Evolutionary conservation across 1,140 invertebrate genomes (phyloP), one percentile per base, ranked within the genome.

Genomic region (Nixonia krombeini): DNA sequence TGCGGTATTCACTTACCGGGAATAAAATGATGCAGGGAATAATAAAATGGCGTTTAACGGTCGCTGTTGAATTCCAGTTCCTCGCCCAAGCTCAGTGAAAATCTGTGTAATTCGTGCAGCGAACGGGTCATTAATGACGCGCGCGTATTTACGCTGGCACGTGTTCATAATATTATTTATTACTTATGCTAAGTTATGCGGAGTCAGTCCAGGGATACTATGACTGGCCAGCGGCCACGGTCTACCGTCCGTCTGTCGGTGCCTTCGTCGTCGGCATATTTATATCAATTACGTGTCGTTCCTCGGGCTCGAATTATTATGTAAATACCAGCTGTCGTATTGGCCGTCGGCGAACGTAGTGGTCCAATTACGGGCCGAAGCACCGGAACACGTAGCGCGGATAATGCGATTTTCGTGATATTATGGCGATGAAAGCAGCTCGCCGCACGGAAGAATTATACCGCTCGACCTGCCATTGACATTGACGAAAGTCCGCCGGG

Each of bases 131-230:
- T 67, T 71, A 71, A 66, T 71, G 63, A 71, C 63, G 58, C 55
- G 17, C 51, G 69, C 71, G 74, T 73, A 72, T 81, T 79, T 75
- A 78, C 76, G 63, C 62, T 49, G 73, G 76, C 78, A 80, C 78
- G 79, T 76, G 78, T 78, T 80, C 72, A 76, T 70, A 80, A 80
- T 81, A 80, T 81, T 81, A 79, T 81, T 81, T 81, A 80, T 79
- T 80, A 81, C 78, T 80, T 80, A 80, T 80, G 79, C 78, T 80
- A 80, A 81, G 74, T 81, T 81, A 81, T 81, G 78, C 78, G 71
- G 55, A 73, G 67, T 73, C 74, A 72, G 74, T 73, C 70, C 73
- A 78, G 71, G 72, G 78, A 80, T 76, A 78, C 70, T 62, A 79
- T 68, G 47, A 64, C 64, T 76, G 76, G 75, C 76, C 70, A 75